Evolutionary conservation across 2,888 invertebrate species (phyloP).

Genomic region (Cryptops parisi): DNA sequence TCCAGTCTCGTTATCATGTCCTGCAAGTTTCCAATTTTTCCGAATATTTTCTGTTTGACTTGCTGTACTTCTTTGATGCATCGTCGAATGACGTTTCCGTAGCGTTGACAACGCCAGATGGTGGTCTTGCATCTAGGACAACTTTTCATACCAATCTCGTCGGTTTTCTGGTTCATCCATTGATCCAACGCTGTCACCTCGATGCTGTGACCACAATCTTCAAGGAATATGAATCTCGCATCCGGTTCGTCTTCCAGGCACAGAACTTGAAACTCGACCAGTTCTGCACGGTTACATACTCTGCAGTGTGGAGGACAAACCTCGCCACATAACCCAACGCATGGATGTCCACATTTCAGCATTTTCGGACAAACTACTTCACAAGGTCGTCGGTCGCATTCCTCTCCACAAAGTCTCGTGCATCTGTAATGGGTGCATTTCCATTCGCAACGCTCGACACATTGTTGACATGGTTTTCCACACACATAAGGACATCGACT

Average conservation of each 20-base stretch:
- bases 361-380: conserved; percentile 24
- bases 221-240: conserved; percentile 30
- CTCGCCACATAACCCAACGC: conserved; percentile 35
- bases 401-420: conserved; percentile 27
- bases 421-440: conserved; percentile 27
- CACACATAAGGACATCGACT: conserved; percentile 26
- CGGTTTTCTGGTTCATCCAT: conserved; percentile 20
- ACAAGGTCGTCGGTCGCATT: conserved; percentile 28
- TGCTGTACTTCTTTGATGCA: not conserved
- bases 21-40: not conserved
- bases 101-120: conserved; percentile 42
- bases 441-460: conserved; percentile 30
- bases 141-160: conserved; percentile 27
- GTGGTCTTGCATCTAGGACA: conserved; percentile 47
- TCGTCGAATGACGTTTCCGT: conserved; percentile 39
- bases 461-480: conserved; percentile 26
- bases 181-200: conserved; percentile 30
- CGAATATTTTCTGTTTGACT: conserved; percentile 7
- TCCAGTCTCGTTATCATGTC: not conserved
- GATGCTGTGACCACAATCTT: conserved; percentile 29
- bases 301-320: conserved; percentile 26
- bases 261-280: conserved; percentile 28
- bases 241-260: conserved; percentile 40
- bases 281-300: conserved; percentile 9
- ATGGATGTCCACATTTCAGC: conserved; percentile 29